phyloP scores from a whole-genome alignment of 2,797 vertebrate species.

The Pampus argenteus region DNA sequence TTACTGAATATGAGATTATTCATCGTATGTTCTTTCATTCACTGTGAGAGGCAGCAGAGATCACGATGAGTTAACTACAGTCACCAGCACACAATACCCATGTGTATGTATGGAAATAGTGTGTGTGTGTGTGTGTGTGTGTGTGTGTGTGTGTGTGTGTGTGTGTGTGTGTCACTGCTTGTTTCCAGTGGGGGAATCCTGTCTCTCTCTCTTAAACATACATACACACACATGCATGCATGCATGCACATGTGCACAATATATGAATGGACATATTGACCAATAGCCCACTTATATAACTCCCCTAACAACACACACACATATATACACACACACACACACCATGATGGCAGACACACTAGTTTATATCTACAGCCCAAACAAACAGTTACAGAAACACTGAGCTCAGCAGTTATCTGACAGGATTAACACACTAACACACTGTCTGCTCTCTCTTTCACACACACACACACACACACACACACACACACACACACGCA shows the following conservation, averaged over 20 bases:
- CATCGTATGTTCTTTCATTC: too few relatives aligned
- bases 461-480: background rate
- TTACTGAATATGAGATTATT: too few relatives aligned
- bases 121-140: too few relatives aligned
- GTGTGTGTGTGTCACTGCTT: background rate
- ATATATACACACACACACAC: background rate
- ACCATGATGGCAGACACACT: background rate
- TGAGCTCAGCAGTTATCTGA: conserved; percentile 16
- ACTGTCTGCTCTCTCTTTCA: background rate
- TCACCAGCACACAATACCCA: too few relatives aligned
- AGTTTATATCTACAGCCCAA: conserved; percentile 18
- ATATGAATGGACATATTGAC: conserved; percentile 2
- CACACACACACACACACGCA: conserved; percentile 4
- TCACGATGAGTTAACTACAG: too few relatives aligned
- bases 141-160: background rate
- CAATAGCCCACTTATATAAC: background rate
- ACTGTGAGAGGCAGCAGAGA: too few relatives aligned
- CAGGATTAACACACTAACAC: conserved; percentile 22
- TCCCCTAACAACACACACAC: background rate
- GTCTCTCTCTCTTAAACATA: background rate
- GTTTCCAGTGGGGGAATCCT: background rate
- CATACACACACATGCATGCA: background rate
- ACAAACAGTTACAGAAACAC: conserved; percentile 18
- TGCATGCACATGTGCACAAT: background rate
- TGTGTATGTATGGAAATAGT: background rate